A percentile compares a stretch with the other conserved stretches of the same genome.
Conservation (phyloP, 1,140 invertebrate genomes). For the Formica exsecta region DNA sequence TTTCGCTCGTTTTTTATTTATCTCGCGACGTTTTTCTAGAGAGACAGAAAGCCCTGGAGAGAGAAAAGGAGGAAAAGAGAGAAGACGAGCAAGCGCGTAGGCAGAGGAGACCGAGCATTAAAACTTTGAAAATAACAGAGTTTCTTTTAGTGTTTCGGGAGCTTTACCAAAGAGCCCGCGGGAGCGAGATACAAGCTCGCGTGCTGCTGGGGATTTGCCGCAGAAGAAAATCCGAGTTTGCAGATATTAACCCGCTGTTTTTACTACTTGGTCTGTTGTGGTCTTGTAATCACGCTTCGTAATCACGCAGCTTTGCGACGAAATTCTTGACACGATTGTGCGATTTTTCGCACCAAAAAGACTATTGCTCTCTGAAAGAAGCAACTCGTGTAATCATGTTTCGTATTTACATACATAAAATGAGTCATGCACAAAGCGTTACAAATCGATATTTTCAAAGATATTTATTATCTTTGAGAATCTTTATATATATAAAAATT, state of each 20-base stretch:
- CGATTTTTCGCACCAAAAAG: conserved; percentile 7
- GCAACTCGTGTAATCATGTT: conserved; percentile 4
- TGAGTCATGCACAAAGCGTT: not conserved
- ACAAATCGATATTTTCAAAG: not conserved
- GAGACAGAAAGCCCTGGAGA: conserved; percentile 19
- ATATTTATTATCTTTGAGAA: not conserved
- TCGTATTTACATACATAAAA: not conserved
- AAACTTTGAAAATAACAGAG: conserved; percentile 64
- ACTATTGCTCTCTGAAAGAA: not conserved
- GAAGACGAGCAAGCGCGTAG: conserved; percentile 13
- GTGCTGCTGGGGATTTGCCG: conserved; percentile 39
- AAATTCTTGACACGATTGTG: conserved; percentile 38
- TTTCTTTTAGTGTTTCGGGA: conserved; percentile 58
- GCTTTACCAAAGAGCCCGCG: conserved; percentile 33
- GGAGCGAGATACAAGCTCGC: conserved; percentile 27
- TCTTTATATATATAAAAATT: too few species aligned
- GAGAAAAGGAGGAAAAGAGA: not conserved
- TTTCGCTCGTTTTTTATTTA: not conserved
- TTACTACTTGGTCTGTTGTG: conserved; percentile 40
- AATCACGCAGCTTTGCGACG: conserved; percentile 3
- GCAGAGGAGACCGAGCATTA: conserved; percentile 36
- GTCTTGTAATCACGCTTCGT: conserved; percentile 19
- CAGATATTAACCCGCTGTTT: conserved; percentile 56
- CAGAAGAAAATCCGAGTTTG: conserved; percentile 54
- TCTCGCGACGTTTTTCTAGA: conserved; percentile 1